These are phyloP conservation scores for Heteromyza rotundicornis DNA, from an alignment of 2,888 invertebrate species.

Conservation along the genomic window DNA sequence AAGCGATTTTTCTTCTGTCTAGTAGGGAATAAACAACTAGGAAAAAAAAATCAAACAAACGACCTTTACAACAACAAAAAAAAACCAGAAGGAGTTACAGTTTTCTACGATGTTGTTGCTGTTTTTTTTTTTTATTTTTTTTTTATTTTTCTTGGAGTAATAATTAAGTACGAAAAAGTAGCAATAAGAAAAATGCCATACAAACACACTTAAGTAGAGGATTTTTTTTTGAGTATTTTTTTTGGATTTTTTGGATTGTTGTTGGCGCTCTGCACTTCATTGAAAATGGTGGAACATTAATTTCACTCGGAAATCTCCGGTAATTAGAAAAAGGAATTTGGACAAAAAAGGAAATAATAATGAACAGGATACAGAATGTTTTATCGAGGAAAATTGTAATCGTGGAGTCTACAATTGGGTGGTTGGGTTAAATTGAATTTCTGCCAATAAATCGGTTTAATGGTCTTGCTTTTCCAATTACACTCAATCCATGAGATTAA, in stretches of 20 bases:
- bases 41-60: conserved; percentile 5
- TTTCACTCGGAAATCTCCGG: conserved; percentile 20
- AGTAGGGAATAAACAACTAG: conserved; percentile 3
- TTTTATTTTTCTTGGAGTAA: neutral
- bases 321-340: conserved; percentile 18
- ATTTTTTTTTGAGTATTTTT: conserved; percentile 8
- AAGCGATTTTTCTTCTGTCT: conserved; percentile 27
- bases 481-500: no score
- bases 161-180: conserved; percentile 1
- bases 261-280: neutral
- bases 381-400: no score
- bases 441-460: no score
- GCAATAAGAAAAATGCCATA: neutral
- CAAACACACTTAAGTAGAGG: conserved; percentile 15
- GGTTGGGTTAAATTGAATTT: no score
- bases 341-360: no score
- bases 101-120: neutral
- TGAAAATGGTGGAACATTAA: conserved; percentile 27
- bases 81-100: conserved; percentile 5
- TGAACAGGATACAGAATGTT: no score
- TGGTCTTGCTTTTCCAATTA: no score
- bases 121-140: neutral
- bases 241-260: no score
- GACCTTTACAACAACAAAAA: conserved; percentile 11
- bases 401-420: no score